phyloP scores from a whole-genome alignment of 2,113 vertebrate species.

The Garra rufa region DNA sequence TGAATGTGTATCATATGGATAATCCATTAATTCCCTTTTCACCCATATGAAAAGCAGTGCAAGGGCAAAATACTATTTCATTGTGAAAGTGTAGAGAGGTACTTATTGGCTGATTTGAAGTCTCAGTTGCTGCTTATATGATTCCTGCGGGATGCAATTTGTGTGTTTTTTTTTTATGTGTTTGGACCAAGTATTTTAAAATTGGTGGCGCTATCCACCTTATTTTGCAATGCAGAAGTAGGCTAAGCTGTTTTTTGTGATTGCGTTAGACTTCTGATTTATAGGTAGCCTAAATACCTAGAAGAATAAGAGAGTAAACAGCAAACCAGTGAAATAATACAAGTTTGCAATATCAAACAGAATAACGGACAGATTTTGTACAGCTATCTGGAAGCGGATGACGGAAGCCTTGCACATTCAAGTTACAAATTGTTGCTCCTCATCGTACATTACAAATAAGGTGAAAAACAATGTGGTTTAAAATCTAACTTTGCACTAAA shows the following conservation, averaged over 20 bases:
- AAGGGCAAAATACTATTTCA: not conserved
- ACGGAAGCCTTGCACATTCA: too few relatives aligned
- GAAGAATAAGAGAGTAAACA: not conserved
- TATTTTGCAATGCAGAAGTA: not conserved
- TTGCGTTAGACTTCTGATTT: not conserved
- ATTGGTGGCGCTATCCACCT: not conserved
- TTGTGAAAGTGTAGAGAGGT: not conserved
- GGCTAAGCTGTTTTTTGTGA: not conserved
- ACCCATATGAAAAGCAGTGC: not conserved
- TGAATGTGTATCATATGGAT: not conserved
- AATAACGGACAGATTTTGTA: not conserved
- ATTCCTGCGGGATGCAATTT: not conserved
- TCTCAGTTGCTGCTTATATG: not conserved
- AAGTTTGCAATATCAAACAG: not conserved
- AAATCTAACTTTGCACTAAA: too few relatives aligned
- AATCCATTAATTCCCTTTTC: conserved; percentile 8
- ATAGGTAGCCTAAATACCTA: not conserved
- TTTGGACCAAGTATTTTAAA: not conserved
- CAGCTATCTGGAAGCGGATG: too few relatives aligned
- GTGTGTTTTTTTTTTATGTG: not conserved
- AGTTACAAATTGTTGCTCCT: too few relatives aligned
- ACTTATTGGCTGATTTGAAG: not conserved
- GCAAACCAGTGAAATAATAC: not conserved
- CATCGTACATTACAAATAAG: too few relatives aligned
- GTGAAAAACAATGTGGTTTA: too few relatives aligned